Evolutionary conservation across 2,113 vertebrate genomes (phyloP), one percentile per base, ranked within the genome.

Genomic region (Burhinus bistriatus): DNA sequence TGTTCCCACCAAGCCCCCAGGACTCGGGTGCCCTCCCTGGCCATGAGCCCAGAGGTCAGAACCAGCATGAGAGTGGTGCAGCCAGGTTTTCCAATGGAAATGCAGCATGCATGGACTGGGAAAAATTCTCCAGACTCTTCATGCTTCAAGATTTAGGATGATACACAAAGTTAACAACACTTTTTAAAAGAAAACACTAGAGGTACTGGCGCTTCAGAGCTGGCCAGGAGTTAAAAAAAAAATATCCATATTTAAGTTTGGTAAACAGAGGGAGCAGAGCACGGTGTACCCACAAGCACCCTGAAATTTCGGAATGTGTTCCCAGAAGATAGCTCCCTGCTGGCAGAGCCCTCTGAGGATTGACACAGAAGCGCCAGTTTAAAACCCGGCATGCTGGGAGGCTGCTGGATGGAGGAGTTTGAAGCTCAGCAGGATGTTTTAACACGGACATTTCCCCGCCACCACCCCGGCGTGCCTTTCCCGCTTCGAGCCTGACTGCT

Each of bases 401-500:
- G 26, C 25, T 6, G 15, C 9, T 16, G 34, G 45, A 72, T 10
- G 27, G 26, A 87, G 40, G 12, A 52, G 30, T 52, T 2, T 18
- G 52, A 57, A 83, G 68, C 58, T 32, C 15, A 54, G 36, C 2
- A 8, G 49, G 62, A 72, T 47, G 52, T 14, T 90, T 65, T 45
- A 68, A 55, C 1, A 1, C 2, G 5, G 5, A 3, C 13, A 8
- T 34, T 36, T 58, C 55, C 69, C 45, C 2, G 4, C 17, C 18
- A 54, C 22, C 7, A 11, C 15, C 13, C 9, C 6, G 1, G 30
- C 0, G 0, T 13, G 21, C 47, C 42, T 27, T 52, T 72, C 44
- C n/a, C 9, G 1, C 71, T 38, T 6, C 1, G n/a, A 82, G 91
- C 27, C 73, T 4, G 7, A n/a, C 16, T 36, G 30, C 42, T 58